These are phyloP conservation scores for Rhinogobius similis DNA, from an alignment of 2,113 vertebrate genomes.

Conservation along the genomic window DNA sequence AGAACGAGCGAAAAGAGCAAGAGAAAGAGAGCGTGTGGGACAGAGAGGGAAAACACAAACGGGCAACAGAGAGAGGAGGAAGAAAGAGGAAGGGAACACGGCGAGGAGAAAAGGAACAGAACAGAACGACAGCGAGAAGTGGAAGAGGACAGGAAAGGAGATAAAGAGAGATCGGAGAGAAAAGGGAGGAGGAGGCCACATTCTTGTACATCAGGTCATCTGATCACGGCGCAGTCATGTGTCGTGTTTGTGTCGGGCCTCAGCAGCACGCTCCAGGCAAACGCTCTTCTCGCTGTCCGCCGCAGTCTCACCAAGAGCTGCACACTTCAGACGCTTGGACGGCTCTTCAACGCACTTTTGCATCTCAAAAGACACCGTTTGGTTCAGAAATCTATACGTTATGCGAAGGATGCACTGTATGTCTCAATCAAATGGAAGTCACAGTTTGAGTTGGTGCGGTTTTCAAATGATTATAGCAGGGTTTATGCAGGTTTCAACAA, in stretches of 20 bases:
- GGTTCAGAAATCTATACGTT: too few species aligned
- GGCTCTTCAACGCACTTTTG: not conserved
- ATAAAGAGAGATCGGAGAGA: constrained; percentile 56
- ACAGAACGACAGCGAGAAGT: not conserved
- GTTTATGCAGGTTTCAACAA: too few species aligned
- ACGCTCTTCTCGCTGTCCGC: not conserved
- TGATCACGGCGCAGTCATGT: constrained; percentile 72
- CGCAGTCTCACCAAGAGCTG: not conserved
- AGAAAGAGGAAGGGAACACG: not conserved
- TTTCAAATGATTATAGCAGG: too few species aligned
- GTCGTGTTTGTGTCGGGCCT: constrained; percentile 37
- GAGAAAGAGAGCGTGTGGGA: too few species aligned
- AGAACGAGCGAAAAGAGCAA: too few species aligned
- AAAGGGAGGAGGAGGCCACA: constrained; percentile 17
- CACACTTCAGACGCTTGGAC: not conserved
- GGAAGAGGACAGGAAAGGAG: not conserved
- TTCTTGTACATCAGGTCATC: constrained; percentile 65
- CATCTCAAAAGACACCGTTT: too few species aligned
- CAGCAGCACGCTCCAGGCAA: constrained; percentile 48
- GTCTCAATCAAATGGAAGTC: too few species aligned
- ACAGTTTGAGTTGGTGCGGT: too few species aligned
- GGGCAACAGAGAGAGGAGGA: too few species aligned
- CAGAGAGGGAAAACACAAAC: too few species aligned
- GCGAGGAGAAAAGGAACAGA: not conserved
- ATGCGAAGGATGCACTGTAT: too few species aligned